Evolutionary conservation across 1,140 invertebrate species (phyloP).

Genomic region (Listronotus oregonensis): DNA sequence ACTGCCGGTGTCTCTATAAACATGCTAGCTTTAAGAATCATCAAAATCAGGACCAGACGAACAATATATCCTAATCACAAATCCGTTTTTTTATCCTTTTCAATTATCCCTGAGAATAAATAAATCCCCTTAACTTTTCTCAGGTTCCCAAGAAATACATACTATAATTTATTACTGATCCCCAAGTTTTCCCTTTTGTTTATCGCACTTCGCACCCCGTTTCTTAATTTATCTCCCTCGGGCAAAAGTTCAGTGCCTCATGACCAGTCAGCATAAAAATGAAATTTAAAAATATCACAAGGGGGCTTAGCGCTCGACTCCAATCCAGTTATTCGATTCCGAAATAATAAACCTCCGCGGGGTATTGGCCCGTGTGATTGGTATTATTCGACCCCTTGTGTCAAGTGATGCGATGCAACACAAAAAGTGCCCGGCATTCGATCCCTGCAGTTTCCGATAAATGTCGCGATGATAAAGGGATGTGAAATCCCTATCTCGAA

Average conservation of each 20-base stretch:
- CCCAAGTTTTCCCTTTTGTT: slow-evolving; percentile 9
- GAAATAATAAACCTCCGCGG: slow-evolving; percentile 34
- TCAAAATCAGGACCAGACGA: no score
- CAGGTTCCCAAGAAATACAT: no score
- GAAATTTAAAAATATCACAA: slow-evolving; percentile 29
- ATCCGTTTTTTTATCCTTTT: no score
- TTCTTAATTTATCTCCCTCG: slow-evolving; percentile 23
- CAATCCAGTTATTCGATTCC: slow-evolving; percentile 29
- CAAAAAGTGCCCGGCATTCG: slow-evolving; percentile 5
- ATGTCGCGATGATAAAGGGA: no score
- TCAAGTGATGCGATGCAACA: not conserved
- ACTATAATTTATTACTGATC: slow-evolving; percentile 3
- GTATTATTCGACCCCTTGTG: slow-evolving; percentile 27
- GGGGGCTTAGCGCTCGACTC: not conserved
- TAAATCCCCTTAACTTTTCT: no score
- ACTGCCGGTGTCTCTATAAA: no score
- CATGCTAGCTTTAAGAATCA: no score
- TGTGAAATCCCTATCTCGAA: no score
- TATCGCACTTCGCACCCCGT: slow-evolving; percentile 17
- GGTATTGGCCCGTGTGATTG: slow-evolving; percentile 31
- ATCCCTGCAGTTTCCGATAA: not conserved
- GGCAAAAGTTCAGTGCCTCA: slow-evolving; percentile 1
- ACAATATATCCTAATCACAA: no score
- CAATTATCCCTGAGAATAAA: no score
- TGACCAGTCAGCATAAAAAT: slow-evolving; percentile 32